Evolutionary conservation across 2,797 vertebrate species (phyloP).

Genomic region (Esox lucius): DNA sequence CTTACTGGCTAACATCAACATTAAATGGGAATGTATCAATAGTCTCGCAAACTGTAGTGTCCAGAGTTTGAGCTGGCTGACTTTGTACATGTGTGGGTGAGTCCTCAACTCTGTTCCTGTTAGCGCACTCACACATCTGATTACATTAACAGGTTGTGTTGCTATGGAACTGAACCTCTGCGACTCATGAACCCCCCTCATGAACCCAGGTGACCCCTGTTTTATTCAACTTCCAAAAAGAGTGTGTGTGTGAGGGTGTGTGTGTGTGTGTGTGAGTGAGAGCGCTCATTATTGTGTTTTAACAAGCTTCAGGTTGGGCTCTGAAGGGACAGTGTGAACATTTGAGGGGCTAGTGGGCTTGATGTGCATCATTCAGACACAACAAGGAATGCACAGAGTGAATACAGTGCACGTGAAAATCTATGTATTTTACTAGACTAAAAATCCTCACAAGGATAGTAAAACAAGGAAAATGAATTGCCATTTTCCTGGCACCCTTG

Average conservation of each 20-base stretch:
- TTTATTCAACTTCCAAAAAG: slow-evolving; percentile 1
- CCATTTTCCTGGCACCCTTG: no score
- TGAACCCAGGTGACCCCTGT: slow-evolving; percentile 49
- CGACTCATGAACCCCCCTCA: not conserved
- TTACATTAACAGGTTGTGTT: slow-evolving; percentile 54
- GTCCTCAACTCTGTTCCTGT: not conserved
- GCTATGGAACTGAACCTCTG: slow-evolving; percentile 18
- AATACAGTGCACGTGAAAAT: not conserved
- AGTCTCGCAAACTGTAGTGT: not conserved
- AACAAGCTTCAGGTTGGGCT: slow-evolving; percentile 44
- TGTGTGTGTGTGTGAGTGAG: slow-evolving; percentile 9
- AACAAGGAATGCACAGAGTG: slow-evolving; percentile 10
- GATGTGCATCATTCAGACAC: slow-evolving; percentile 40
- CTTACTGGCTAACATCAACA: not conserved
- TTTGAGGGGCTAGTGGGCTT: slow-evolving; percentile 17
- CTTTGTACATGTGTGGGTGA: not conserved
- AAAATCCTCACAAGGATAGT: not conserved
- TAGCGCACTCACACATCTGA: slow-evolving; percentile 52
- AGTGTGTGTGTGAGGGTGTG: not conserved
- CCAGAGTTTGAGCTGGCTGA: slow-evolving; percentile 19
- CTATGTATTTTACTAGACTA: not conserved
- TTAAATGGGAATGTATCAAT: not conserved
- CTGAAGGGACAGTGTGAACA: slow-evolving; percentile 32
- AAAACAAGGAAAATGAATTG: not conserved
- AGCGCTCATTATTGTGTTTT: slow-evolving; percentile 40